Conservation (phyloP, 1,140 invertebrate genomes). For the Bombus cullumanus region DNA sequence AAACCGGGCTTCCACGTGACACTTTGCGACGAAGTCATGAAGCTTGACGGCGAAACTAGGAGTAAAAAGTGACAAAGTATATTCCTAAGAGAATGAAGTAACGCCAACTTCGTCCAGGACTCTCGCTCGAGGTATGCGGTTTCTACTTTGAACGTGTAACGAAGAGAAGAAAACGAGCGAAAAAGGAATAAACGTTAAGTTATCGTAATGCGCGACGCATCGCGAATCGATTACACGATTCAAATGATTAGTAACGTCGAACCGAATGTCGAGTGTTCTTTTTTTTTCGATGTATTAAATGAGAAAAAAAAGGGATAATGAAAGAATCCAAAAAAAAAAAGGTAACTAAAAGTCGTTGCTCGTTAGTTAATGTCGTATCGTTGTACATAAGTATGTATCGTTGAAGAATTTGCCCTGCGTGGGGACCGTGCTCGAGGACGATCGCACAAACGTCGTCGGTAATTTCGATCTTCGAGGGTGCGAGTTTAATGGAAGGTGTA, state of each 20-base stretch:
- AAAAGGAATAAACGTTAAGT: background rate
- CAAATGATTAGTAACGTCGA: constrained; percentile 14
- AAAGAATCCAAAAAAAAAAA: constrained; percentile 24
- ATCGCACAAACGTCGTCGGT: constrained; percentile 13
- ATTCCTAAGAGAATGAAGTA: constrained; percentile 53
- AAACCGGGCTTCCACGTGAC: constrained; percentile 65
- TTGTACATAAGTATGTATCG: constrained; percentile 66
- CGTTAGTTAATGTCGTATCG: constrained; percentile 67
- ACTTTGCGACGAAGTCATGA: constrained; percentile 58
- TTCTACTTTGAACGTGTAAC: background rate
- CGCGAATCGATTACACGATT: background rate
- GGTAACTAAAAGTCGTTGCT: constrained; percentile 55
- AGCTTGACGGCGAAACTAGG: constrained; percentile 47
- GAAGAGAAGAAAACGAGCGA: background rate
- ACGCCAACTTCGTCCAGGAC: constrained; percentile 48
- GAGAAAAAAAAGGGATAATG: background rate
- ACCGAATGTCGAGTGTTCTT: constrained; percentile 27
- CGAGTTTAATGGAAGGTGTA: background rate
- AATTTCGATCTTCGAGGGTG: constrained; percentile 4
- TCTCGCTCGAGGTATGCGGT: constrained; percentile 23
- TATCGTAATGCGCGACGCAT: constrained; percentile 27
- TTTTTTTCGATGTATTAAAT: constrained; percentile 56
- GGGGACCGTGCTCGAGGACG: background rate
- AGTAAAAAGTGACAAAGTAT: constrained; percentile 56
- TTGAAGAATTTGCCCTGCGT: constrained; percentile 9